Base-by-base conservation (phyloP, 2,797 vertebrate species). In the Silurus lanzhouensis region DNA sequence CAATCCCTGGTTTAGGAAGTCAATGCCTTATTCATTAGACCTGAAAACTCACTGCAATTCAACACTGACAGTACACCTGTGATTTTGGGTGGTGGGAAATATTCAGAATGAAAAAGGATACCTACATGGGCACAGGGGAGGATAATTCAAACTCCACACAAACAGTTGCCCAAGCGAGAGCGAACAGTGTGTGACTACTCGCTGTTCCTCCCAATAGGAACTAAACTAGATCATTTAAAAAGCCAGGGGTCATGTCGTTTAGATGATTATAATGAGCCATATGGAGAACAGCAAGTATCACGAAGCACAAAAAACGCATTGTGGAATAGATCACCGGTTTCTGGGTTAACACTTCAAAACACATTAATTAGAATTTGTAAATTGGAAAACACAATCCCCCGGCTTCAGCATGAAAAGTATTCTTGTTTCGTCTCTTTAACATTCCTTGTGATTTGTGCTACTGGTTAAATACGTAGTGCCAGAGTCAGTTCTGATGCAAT, bases 401-500 rank as follows among this genome's bases (percentile, higher is more conserved):
- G 25, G 10, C 25, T 27, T 58, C 75, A 20, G 20, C 22, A 25
- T 75, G 15, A 25, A 27, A 75, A 20, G n/a, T n/a, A 13, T 46
- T 31, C 38, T 81, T 81, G 66, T 44, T n/a, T 17, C 70, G n/a
- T 76, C 22, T 19, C 22, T 81, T 61, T 67, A 57, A 66, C 67
- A 38, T 67, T 82, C 14, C 70, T 60, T 31, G 1, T 77, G 60
- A 61, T 46, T 46, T 63, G 12, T 44, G 13, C 25, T 22, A 20
- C 4, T 46, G 74, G 70, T 79, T 83, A 71, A 86, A 76, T 86
- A 71, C 63, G 48, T 1, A 46, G 55, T 78, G n/a, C 61, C 52
- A 17, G 31, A 55, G 55, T 77, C 38, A 12, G 20, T 17, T 77
- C 71, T 86, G 81, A 83, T 83, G 52, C 63, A 86, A 86, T 48